These are phyloP conservation scores for Hiodon alosoides DNA, from an alignment of 2,113 vertebrate species.

Conservation along the genomic window DNA sequence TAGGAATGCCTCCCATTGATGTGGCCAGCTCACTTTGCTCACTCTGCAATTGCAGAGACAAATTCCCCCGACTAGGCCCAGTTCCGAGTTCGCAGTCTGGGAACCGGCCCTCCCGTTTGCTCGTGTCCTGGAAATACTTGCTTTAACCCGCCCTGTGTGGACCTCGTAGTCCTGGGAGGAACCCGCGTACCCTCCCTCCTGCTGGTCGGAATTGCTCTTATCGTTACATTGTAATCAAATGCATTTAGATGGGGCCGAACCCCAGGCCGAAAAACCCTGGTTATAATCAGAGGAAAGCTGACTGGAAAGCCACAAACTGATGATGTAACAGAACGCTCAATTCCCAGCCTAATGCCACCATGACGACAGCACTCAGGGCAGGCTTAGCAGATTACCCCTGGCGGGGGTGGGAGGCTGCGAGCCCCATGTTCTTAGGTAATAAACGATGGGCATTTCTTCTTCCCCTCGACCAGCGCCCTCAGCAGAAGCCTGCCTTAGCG, in stretches of 20 bases:
- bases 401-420: neutral
- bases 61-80: too few relatives aligned
- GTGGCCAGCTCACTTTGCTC: too few relatives aligned
- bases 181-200: too few relatives aligned
- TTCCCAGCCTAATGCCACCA: conserved; percentile 18
- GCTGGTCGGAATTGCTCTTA: too few relatives aligned
- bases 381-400: conserved; percentile 21
- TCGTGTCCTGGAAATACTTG: too few relatives aligned
- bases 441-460: neutral
- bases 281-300: neutral
- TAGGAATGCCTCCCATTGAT: too few relatives aligned
- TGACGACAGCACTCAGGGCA: conserved; percentile 16
- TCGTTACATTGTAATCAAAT: neutral
- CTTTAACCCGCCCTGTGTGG: too few relatives aligned
- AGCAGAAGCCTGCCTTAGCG: neutral
- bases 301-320: conserved; percentile 23
- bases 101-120: too few relatives aligned
- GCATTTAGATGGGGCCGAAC: neutral
- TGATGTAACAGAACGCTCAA: conserved; percentile 17
- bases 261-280: neutral
- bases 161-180: too few relatives aligned
- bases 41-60: too few relatives aligned
- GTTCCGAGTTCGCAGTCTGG: too few relatives aligned
- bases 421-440: too few relatives aligned
- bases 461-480: neutral